phyloP scores from a whole-genome alignment of 2,888 invertebrate genomes.

The Hirtodrosophila alboralis region DNA sequence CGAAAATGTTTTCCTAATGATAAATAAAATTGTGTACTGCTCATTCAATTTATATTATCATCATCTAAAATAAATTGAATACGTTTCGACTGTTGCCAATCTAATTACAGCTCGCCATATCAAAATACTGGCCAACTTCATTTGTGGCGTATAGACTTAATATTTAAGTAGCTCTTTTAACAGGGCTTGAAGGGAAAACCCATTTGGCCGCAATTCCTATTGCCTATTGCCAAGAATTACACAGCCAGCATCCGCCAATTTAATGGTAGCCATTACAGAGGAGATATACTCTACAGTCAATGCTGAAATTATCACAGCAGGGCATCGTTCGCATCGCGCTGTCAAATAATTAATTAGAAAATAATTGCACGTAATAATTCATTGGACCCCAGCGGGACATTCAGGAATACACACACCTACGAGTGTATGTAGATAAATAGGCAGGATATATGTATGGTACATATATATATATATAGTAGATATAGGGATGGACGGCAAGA shows the following conservation, averaged over 20 bases:
- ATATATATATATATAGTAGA: too few species aligned
- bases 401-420: conserved; percentile 19
- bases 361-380: conserved; percentile 79
- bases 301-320: conserved; percentile 68
- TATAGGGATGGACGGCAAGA: conserved; percentile 17
- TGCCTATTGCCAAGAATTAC: conserved; percentile 34
- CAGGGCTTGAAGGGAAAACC: conserved; percentile 17
- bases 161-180: conserved; percentile 66
- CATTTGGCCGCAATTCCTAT: conserved; percentile 50
- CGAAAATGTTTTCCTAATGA: too few species aligned
- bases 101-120: conserved; percentile 7
- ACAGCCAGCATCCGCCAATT: conserved; percentile 48
- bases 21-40: too few species aligned
- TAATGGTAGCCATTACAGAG: conserved; percentile 66
- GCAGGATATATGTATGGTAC: conserved; percentile 8
- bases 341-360: conserved; percentile 80
- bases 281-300: conserved; percentile 35
- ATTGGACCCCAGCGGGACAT: conserved; percentile 58
- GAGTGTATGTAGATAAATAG: conserved; percentile 17
- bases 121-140: conserved; percentile 26
- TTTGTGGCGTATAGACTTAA: conserved; percentile 51
- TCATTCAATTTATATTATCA: background rate
- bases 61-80: background rate
- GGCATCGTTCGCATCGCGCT: conserved; percentile 50
- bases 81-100: conserved; percentile 5